Evolutionary conservation across 2,113 vertebrate species (phyloP).

Genomic region (Alosa alosa): DNA sequence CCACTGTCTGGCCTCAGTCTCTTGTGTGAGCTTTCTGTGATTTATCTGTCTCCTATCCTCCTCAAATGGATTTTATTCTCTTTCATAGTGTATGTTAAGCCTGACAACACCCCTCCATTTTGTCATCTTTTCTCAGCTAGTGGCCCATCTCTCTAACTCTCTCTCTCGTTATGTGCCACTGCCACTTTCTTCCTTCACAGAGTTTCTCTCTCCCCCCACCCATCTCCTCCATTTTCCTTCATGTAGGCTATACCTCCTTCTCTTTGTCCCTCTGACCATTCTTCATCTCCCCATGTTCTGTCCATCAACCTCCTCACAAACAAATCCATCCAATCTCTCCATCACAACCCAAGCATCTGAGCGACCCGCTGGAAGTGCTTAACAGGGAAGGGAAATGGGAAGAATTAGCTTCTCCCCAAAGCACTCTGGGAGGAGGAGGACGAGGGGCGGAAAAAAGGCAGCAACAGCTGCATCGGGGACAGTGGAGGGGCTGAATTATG

Average conservation of each 20-base stretch:
- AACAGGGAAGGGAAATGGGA: not conserved
- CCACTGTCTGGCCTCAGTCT: not conserved
- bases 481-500: not conserved
- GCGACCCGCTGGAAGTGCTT: not conserved
- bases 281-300: not conserved
- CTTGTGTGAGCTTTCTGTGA: not conserved
- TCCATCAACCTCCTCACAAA: not conserved
- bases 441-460: not conserved
- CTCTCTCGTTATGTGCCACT: not conserved
- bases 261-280: not conserved
- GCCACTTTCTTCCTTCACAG: not conserved
- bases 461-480: slow-evolving; percentile 16
- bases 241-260: not conserved
- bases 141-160: not conserved
- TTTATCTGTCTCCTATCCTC: not conserved
- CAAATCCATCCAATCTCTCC: not conserved
- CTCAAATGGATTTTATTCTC: not conserved
- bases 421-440: not conserved
- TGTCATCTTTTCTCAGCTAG: not conserved
- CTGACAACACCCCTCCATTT: not conserved
- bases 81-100: not conserved
- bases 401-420: not conserved
- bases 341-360: not conserved
- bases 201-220: not conserved
- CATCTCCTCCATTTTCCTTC: not conserved